These are phyloP conservation scores for Agonopterix arenella DNA, from an alignment of 2,888 invertebrate genomes.

Conservation along the genomic window DNA sequence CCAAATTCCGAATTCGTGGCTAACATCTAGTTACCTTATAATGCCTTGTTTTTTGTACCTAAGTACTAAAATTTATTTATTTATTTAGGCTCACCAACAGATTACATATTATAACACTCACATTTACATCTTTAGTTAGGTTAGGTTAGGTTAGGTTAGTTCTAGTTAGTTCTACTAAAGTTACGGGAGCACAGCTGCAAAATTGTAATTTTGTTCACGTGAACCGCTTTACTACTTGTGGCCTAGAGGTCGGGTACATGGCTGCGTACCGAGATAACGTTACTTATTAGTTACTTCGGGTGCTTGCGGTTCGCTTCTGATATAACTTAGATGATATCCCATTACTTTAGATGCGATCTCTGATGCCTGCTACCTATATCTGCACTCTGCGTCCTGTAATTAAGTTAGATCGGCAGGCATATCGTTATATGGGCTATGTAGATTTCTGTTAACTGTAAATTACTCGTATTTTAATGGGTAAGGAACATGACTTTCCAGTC, in stretches of 20 bases:
- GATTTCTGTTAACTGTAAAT: conserved; percentile 29
- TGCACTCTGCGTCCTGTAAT: conserved; percentile 16
- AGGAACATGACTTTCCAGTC: too few species aligned
- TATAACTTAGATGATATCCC: conserved; percentile 4
- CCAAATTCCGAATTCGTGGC: too few species aligned
- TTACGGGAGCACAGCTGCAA: too few species aligned
- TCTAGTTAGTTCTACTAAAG: too few species aligned
- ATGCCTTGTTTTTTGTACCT: too few species aligned
- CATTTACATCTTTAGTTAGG: too few species aligned
- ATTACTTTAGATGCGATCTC: conserved; percentile 13
- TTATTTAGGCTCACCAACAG: too few species aligned
- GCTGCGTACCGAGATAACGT: conserved; percentile 3
- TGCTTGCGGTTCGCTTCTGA: conserved; percentile 1
- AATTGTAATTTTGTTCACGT: background rate
- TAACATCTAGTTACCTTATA: too few species aligned
- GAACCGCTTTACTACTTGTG: background rate
- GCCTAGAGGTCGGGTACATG: background rate
- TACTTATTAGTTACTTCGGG: background rate
- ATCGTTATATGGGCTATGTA: conserved; percentile 19
- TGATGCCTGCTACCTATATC: conserved; percentile 10
- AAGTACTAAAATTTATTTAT: too few species aligned
- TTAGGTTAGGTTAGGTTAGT: too few species aligned
- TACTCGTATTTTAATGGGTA: conserved; percentile 6
- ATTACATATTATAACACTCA: too few species aligned
- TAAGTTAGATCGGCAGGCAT: conserved; percentile 12